Evolutionary conservation across 2,797 vertebrate species (phyloP).

Genomic region (Sebastes taczanowskii): DNA sequence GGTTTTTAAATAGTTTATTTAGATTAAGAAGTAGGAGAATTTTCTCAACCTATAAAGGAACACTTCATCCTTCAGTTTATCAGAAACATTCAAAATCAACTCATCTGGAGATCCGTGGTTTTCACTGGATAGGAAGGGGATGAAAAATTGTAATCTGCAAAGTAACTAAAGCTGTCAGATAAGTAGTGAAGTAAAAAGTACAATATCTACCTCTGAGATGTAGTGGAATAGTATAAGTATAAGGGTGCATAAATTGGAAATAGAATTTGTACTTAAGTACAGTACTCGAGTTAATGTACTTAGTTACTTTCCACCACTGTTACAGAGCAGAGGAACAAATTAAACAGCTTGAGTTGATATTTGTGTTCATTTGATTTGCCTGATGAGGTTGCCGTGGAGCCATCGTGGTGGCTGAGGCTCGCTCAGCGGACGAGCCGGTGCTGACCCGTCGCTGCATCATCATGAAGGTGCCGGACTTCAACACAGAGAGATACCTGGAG

Average conservation of each 20-base stretch:
- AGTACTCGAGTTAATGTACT: background rate
- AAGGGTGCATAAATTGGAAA: too few species aligned
- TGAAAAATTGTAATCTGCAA: too few species aligned
- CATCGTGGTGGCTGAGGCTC: slow-evolving; percentile 82
- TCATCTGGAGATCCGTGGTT: too few species aligned
- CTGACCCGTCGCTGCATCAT: slow-evolving; percentile 84
- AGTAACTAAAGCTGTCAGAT: background rate
- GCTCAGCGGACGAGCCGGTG: slow-evolving; percentile 74
- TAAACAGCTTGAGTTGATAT: background rate
- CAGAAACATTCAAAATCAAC: too few species aligned
- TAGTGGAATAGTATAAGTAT: too few species aligned
- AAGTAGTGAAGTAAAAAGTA: too few species aligned
- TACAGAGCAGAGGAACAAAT: background rate
- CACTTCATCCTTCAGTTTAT: too few species aligned
- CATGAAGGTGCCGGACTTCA: slow-evolving; percentile 84
- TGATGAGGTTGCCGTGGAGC: slow-evolving; percentile 82
- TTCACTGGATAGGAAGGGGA: too few species aligned
- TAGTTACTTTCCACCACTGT: background rate
- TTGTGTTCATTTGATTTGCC: background rate
- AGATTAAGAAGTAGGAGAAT: too few species aligned
- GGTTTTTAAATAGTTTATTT: too few species aligned
- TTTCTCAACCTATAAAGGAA: too few species aligned
- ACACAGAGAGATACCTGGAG: slow-evolving; percentile 68
- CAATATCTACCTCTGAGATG: too few species aligned
- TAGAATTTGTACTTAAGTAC: background rate